These are phyloP conservation scores for Phortica variegata DNA, from an alignment of 1,140 invertebrate species.

Conservation along the genomic window DNA sequence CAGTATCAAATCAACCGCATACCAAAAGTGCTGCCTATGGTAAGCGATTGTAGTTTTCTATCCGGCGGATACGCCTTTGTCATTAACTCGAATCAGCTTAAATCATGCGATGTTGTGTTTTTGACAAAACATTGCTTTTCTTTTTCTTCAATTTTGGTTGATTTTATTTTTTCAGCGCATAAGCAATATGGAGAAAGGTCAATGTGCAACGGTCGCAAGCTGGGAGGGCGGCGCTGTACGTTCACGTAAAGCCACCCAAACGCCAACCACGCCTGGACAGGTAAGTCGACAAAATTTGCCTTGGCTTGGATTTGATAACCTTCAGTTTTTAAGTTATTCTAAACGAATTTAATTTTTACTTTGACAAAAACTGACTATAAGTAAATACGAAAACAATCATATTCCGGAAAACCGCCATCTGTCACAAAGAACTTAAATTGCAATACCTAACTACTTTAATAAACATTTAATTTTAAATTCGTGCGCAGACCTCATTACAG, in stretches of 20 bases:
- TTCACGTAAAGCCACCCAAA: constrained; percentile 61
- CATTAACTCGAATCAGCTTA: constrained; percentile 21
- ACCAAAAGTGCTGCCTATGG: constrained; percentile 66
- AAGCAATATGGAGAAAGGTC: constrained; percentile 64
- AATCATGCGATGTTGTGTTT: constrained; percentile 33
- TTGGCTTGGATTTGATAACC: constrained; percentile 24
- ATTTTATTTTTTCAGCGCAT: constrained; percentile 59
- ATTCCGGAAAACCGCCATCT: background rate
- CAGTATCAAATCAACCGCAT: constrained; percentile 66
- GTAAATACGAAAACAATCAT: no score
- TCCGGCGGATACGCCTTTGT: no score
- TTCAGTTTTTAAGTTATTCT: no score
- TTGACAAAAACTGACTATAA: no score
- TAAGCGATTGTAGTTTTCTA: no score
- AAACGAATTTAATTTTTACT: no score
- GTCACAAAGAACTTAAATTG: no score
- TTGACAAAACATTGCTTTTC: constrained; percentile 3
- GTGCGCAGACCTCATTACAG: constrained; percentile 47
- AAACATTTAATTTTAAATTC: no score
- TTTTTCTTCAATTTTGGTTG: no score
- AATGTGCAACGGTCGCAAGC: constrained; percentile 63
- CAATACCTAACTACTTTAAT: no score
- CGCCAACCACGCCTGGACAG: constrained; percentile 55
- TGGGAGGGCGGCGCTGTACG: constrained; percentile 65
- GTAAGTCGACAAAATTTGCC: constrained; percentile 23